Conservation (phyloP, 1,140 invertebrate species). For the Euglossa dilemma region DNA sequence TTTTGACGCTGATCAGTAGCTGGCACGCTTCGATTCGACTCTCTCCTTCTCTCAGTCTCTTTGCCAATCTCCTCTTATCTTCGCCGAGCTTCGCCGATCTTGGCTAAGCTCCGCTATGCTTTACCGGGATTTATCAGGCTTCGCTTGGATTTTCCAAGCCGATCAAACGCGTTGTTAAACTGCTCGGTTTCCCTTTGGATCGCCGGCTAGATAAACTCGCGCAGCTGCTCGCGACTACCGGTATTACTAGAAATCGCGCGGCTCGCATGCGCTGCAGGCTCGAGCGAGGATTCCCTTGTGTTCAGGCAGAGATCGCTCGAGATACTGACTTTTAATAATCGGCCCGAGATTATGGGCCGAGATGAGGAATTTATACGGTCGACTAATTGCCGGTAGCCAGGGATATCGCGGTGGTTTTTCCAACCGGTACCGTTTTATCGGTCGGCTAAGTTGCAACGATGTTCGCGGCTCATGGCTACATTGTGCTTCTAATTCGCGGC, state of each 20-base stretch:
- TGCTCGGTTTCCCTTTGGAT: neutral
- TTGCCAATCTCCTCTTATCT: no score
- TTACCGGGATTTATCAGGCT: neutral
- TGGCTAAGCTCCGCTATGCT: neutral
- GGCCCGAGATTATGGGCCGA: neutral
- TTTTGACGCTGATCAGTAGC: neutral
- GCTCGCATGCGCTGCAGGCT: neutral
- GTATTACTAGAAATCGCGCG: neutral
- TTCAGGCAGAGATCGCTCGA: neutral
- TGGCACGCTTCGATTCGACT: neutral
- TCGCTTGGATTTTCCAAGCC: neutral
- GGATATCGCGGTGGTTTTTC: neutral
- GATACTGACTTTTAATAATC: slow-evolving; percentile 27
- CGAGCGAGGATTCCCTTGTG: no score
- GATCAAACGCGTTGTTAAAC: neutral
- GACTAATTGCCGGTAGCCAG: neutral
- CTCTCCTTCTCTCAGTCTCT: no score
- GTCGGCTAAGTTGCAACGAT: neutral
- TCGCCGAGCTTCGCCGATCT: neutral
- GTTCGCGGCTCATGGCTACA: neutral
- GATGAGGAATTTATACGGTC: neutral
- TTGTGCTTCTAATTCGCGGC: neutral
- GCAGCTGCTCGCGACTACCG: neutral
- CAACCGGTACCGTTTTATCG: neutral
- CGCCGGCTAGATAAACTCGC: neutral